These are phyloP conservation scores for Drosophila kohkoa DNA, from an alignment of 1,140 invertebrate species.

Conservation along the genomic window DNA sequence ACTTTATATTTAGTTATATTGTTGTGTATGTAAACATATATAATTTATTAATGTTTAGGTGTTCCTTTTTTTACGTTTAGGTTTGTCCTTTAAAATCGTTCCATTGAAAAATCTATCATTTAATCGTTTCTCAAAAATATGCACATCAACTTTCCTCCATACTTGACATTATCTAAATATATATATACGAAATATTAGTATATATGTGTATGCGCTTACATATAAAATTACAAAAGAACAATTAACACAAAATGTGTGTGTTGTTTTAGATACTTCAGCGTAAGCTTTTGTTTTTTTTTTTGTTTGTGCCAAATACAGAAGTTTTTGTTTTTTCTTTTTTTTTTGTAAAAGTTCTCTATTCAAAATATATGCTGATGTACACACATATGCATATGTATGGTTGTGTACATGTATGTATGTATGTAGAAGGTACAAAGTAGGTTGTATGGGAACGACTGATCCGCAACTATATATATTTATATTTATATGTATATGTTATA, in stretches of 20 bases:
- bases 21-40: conserved; percentile 32
- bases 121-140: conserved; percentile 71
- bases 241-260: conserved; percentile 58
- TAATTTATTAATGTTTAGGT: conserved; percentile 21
- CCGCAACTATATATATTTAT: conserved; percentile 22
- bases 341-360: conserved; percentile 77
- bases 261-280: conserved; percentile 45
- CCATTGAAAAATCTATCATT: conserved; percentile 65
- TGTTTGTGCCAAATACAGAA: conserved; percentile 37
- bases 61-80: conserved; percentile 4
- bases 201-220: conserved; percentile 24
- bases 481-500: conserved; percentile 11
- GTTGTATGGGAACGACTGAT: conserved; percentile 41
- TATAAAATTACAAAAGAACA: conserved; percentile 79
- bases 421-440: conserved; percentile 74
- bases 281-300: conserved; percentile 33
- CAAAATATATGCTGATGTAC: conserved; percentile 68
- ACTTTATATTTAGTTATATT: conserved; percentile 21
- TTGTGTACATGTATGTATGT: conserved; percentile 31
- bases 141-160: conserved; percentile 40
- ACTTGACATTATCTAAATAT: conserved; percentile 53
- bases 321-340: conserved; percentile 4
- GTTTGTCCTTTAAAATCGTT: conserved; percentile 54
- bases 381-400: conserved; percentile 30
- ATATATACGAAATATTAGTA: conserved; percentile 32